Base-by-base conservation (phyloP, 2,888 invertebrate genomes). In the Acrocera orbiculus region DNA sequence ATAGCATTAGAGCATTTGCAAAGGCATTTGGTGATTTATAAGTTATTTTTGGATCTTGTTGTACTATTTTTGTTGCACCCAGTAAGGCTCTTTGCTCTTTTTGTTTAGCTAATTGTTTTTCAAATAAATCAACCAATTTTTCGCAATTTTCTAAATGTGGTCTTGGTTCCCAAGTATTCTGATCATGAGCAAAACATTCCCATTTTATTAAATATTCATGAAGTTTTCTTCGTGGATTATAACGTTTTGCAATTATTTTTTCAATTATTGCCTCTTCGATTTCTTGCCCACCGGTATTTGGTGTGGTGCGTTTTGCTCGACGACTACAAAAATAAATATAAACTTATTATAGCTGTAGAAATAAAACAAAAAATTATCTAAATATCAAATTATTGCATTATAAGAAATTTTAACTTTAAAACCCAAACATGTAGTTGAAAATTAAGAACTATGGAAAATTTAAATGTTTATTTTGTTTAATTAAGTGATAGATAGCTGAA, bases 151-250 rank as follows among this genome's bases (percentile, higher is more conserved):
- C 72, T 51, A 85, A 69, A 51, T 80, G 76, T 34, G 74, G 70
- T 16, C 75, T 69, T 1, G 82, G 79, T 53, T 86, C 85, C 85
- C 85, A 86, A 5, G 83, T 82, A 52, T 82, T 83, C 45, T 78
- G 73, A 39, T 80, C 76, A 73, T 76, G 74, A 16, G 75, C 66
- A 47, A 75, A 77, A 30, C 79, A 76, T 52, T 83, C 81, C 85
- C 85, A 86, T 56, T 85, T 86, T 31, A 86, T 69, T 48, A 83
- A 63, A 59, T 83, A 86, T 58, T 85, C 85, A 44, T 77, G 76
- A 47, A 74, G 75, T 53, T 77, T 77, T 41, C 70, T 68, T 11
- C 75, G 65, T 6, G 81, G 77, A 63, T 83, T 85, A 55, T 76
- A 82, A 27, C 85, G 66, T 57, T 83, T 82, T 19, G 82, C 82